phyloP scores from a whole-genome alignment of 1,140 invertebrate genomes.

The Oreohelix idahoensis region DNA sequence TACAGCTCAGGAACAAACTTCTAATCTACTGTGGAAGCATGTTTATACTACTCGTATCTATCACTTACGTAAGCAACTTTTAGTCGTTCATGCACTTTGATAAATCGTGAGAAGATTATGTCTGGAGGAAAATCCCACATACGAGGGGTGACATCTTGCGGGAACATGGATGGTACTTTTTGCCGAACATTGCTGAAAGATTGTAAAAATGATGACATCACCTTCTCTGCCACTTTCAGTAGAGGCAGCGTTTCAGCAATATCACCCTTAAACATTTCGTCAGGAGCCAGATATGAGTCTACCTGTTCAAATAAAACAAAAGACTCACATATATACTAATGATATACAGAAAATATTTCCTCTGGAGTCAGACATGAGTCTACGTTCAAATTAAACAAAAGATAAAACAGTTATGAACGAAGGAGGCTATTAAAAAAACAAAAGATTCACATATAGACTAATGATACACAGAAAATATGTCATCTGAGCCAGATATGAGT shows the following conservation, averaged over 20 bases:
- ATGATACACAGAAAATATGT: too few species aligned
- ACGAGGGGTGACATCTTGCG: constrained; percentile 76
- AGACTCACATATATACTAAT: too few species aligned
- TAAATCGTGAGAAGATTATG: constrained; percentile 87
- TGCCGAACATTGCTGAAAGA: constrained; percentile 79
- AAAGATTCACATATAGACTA: too few species aligned
- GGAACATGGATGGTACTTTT: constrained; percentile 79
- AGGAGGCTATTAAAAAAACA: too few species aligned
- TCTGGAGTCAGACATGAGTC: too few species aligned
- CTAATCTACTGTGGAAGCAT: too few species aligned
- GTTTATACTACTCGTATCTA: not conserved
- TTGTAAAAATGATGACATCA: constrained; percentile 82
- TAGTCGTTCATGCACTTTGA: constrained; percentile 87
- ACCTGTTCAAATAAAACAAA: too few species aligned
- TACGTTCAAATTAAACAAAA: too few species aligned
- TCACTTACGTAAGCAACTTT: constrained; percentile 82
- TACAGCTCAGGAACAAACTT: too few species aligned
- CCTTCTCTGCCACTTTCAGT: constrained; percentile 87
- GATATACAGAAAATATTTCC: too few species aligned
- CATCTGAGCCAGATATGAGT: too few species aligned
- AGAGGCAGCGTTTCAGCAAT: constrained; percentile 81
- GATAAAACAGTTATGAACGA: too few species aligned
- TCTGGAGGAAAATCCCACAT: constrained; percentile 92
- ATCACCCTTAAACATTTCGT: constrained; percentile 83
- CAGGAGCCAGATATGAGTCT: constrained; percentile 86